These are phyloP conservation scores for Chaenogobius annularis DNA, from an alignment of 2,113 vertebrate genomes.

Conservation along the genomic window DNA sequence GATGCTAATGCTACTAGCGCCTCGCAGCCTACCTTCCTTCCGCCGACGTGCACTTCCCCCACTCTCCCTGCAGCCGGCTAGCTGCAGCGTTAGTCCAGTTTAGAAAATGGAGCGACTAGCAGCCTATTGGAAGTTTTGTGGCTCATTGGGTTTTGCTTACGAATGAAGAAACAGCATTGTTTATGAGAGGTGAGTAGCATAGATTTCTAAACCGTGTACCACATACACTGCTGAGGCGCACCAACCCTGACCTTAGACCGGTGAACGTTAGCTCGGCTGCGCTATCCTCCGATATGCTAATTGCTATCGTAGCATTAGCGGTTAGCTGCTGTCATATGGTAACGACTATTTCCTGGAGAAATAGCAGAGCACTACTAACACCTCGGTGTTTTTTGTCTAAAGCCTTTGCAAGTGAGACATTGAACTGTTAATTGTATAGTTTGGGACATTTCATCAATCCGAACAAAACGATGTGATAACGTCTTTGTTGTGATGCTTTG, in stretches of 20 bases:
- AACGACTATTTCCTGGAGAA: constrained; percentile 61
- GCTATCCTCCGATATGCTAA: constrained; percentile 4
- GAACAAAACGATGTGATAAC: background rate
- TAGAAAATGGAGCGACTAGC: constrained; percentile 76
- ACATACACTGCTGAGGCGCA: constrained; percentile 39
- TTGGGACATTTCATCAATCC: background rate
- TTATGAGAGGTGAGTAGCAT: constrained; percentile 74
- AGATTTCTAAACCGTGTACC: constrained; percentile 22
- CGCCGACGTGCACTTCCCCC: constrained; percentile 76
- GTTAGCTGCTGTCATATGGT: constrained; percentile 53
- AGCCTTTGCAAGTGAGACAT: background rate
- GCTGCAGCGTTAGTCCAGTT: constrained; percentile 72
- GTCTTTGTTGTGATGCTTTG: constrained; percentile 31
- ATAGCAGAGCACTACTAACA: constrained; percentile 48
- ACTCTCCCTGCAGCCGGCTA: constrained; percentile 74
- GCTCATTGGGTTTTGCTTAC: constrained; percentile 75
- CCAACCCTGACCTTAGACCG: constrained; percentile 74
- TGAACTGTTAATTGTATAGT: background rate
- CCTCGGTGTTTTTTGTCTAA: constrained; percentile 28
- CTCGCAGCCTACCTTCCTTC: constrained; percentile 66
- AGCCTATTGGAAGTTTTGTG: constrained; percentile 66
- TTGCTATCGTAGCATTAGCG: constrained; percentile 47
- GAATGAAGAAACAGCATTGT: constrained; percentile 69
- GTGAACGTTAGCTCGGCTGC: constrained; percentile 61
- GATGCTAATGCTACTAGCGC: constrained; percentile 55